phyloP scores from a whole-genome alignment of 2,888 invertebrate genomes.

The Steromphala cineraria region DNA sequence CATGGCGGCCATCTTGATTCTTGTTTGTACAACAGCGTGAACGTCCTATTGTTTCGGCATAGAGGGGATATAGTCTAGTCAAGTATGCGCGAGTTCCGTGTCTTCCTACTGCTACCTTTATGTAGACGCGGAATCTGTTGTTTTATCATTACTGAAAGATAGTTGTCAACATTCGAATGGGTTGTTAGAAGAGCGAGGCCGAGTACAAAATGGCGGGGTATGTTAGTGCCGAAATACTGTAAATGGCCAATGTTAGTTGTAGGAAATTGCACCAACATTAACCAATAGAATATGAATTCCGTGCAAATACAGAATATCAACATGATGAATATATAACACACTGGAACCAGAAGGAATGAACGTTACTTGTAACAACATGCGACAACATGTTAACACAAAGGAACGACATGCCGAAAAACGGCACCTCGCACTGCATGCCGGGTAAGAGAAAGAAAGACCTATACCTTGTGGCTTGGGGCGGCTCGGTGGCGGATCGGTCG shows the following conservation, averaged over 20 bases:
- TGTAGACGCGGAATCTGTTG: not conserved
- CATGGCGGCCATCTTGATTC: not conserved
- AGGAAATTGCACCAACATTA: too few species aligned
- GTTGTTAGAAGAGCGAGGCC: too few species aligned
- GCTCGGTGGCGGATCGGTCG: constrained; percentile 46
- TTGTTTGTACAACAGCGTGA: not conserved
- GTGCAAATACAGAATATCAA: too few species aligned
- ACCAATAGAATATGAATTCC: too few species aligned
- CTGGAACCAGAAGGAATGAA: too few species aligned
- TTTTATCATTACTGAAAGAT: not conserved
- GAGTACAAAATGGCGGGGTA: too few species aligned
- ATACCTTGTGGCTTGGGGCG: constrained; percentile 48
- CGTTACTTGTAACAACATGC: too few species aligned
- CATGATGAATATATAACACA: too few species aligned
- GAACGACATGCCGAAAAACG: not conserved
- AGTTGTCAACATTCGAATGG: not conserved
- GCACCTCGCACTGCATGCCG: not conserved
- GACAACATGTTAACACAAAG: not conserved
- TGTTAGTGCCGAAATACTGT: too few species aligned
- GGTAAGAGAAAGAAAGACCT: constrained; percentile 31
- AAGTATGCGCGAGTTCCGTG: not conserved
- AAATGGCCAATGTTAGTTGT: too few species aligned
- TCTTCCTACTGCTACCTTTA: not conserved
- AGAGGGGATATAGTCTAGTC: not conserved
- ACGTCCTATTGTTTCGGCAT: not conserved